Conservation (phyloP, 2,888 invertebrate genomes). For the Eupithecia tripunctaria region DNA sequence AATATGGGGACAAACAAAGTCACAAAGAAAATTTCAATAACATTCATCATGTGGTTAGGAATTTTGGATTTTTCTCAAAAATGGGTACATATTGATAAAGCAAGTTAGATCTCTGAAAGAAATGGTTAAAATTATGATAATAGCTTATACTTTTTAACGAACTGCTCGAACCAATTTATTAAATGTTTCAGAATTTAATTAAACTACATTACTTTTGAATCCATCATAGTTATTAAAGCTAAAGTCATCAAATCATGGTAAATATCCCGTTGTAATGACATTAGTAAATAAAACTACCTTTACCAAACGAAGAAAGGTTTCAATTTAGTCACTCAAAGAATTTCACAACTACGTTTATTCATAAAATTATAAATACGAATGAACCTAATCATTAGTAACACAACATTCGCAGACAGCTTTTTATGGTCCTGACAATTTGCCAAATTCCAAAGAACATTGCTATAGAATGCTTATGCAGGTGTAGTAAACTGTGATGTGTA, state of each 20-base stretch:
- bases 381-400: slow-evolving; percentile 14
- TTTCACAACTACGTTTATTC: slow-evolving; percentile 17
- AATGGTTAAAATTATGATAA: too few relatives aligned
- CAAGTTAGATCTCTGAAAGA: too few relatives aligned
- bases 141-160: neutral
- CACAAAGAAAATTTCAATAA: neutral
- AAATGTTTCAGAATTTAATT: neutral
- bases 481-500: neutral
- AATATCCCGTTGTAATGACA: too few relatives aligned
- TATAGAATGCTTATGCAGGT: neutral
- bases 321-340: slow-evolving; percentile 16
- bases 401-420: slow-evolving; percentile 35
- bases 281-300: neutral
- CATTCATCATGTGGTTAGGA: neutral
- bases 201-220: too few relatives aligned
- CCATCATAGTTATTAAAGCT: too few relatives aligned
- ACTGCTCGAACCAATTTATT: neutral
- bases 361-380: slow-evolving; percentile 28
- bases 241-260: too few relatives aligned
- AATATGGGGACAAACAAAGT: neutral
- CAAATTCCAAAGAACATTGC: slow-evolving; percentile 21
- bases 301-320: neutral
- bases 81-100: neutral
- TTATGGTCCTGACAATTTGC: slow-evolving; percentile 35
- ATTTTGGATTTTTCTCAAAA: neutral